Percentiles rank a stretch among this genome's conserved stretches.
phyloP scores from a whole-genome alignment of 2,797 vertebrate genomes.

The Phoebastria nigripes region DNA sequence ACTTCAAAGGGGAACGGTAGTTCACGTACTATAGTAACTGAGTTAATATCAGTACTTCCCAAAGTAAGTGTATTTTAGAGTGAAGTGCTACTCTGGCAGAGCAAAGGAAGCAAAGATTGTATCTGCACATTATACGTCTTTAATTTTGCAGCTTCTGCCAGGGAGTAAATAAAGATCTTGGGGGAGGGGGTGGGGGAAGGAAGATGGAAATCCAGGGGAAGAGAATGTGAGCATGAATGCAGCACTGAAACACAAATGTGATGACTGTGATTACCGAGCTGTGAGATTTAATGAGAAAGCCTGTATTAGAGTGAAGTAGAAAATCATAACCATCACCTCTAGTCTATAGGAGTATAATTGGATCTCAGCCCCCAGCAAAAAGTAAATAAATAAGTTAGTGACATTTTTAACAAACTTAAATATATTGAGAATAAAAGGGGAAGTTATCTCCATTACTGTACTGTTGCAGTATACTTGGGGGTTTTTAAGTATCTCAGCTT shows the following conservation, averaged over 20 bases:
- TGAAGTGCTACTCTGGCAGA: constrained; percentile 9
- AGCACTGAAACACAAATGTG: constrained; percentile 32
- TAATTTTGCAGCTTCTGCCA: constrained; percentile 62
- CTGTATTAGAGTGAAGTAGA: constrained; percentile 44
- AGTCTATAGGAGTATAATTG: constrained; percentile 48
- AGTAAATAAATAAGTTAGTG: constrained; percentile 57
- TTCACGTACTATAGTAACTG: not conserved
- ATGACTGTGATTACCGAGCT: constrained; percentile 49
- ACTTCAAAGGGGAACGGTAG: constrained; percentile 46
- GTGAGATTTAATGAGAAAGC: constrained; percentile 64
- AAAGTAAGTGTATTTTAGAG: constrained; percentile 5
- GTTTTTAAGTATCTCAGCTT: constrained; percentile 37
- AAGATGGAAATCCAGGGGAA: constrained; percentile 1
- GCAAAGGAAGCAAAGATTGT: constrained; percentile 51
- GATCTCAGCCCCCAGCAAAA: constrained; percentile 36
- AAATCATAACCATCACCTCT: constrained; percentile 65
- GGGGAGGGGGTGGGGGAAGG: not conserved
- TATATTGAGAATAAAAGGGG: constrained; percentile 49
- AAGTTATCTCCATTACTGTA: not conserved
- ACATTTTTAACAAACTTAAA: constrained; percentile 64
- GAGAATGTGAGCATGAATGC: not conserved
- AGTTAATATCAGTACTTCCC: constrained; percentile 51
- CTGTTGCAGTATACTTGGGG: not conserved
- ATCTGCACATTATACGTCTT: constrained; percentile 58
- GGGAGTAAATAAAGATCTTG: constrained; percentile 61